Base-by-base conservation (phyloP, 2,888 invertebrate genomes). In the Trichopria drosophilae region DNA sequence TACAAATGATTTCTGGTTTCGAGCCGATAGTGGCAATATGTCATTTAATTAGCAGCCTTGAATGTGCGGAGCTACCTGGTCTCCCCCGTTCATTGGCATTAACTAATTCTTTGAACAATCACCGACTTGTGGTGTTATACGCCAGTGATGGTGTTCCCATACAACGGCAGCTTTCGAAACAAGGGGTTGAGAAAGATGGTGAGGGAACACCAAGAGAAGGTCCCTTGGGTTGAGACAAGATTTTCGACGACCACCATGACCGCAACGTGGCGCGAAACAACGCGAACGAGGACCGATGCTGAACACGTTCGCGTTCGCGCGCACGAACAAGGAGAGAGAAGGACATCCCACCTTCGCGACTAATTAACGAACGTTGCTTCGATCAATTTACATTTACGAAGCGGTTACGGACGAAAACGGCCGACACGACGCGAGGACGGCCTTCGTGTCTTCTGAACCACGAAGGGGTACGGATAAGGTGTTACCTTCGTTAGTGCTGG, bases 371-470 rank as follows among this genome's bases (percentile, higher is more conserved):
- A 72, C 70, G 69, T 72, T 64, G 64, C 71, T 66, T 55, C 66
- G 66, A 70, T 71, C 67, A 65, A 72, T 72, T 72, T 72, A 72
- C 72, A 72, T 72, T 72, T 72, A 72, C 72, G 58, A 62, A 65
- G 65, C 35, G 36, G 55, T 51, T n/a, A n/a, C n/a, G n/a, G n/a
- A n/a, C n/a, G n/a, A n/a, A 41, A 36, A 47, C 50, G 45, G n/a
- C 31, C 26, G 20, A 22, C 39, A 13, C 31, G 51, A 22, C 41
- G 45, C 39, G 31, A 31, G 40, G 48, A 41, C 36, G 42, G 43
- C 40, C 49, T 41, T 51, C 46, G 54, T 43, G 47, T 48, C 34
- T 51, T 48, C 42, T 42, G 49, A 46, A 49, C n/a, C n/a, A n/a
- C n/a, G n/a, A 20, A 40, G 44, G 54, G 54, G 61, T 61, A 60